phyloP scores from a whole-genome alignment of 2,797 vertebrate genomes.

The Podarcis siculus region DNA sequence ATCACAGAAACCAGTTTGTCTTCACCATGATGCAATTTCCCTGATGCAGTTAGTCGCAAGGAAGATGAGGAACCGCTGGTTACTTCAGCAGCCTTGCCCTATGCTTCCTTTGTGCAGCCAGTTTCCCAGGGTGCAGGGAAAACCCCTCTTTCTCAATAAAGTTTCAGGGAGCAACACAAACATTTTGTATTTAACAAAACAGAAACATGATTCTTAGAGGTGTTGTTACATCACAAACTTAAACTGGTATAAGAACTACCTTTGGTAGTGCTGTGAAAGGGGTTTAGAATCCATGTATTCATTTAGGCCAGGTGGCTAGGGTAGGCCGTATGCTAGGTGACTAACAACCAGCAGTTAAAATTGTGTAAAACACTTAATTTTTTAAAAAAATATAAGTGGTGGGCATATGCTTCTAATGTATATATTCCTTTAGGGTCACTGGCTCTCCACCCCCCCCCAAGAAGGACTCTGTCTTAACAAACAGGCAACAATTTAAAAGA shows the following conservation, averaged over 20 bases:
- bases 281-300: too few species aligned
- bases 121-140: background rate
- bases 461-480: background rate
- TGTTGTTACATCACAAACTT: too few species aligned
- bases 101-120: background rate
- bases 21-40: background rate
- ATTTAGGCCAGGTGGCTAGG: too few species aligned
- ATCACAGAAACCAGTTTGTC: constrained; percentile 11
- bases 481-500: background rate
- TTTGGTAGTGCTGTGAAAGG: too few species aligned
- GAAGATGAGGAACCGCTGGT: background rate
- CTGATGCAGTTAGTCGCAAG: background rate
- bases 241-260: too few species aligned
- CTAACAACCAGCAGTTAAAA: too few species aligned
- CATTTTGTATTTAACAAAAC: background rate
- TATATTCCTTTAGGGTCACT: too few species aligned
- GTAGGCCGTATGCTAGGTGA: too few species aligned
- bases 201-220: background rate
- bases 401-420: too few species aligned
- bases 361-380: too few species aligned
- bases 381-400: too few species aligned
- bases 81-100: background rate
- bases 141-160: background rate
- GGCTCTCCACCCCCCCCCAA: too few species aligned
- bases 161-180: background rate